Base-by-base conservation (phyloP, 2,113 vertebrate species). In the Xiphophorus couchianus region DNA sequence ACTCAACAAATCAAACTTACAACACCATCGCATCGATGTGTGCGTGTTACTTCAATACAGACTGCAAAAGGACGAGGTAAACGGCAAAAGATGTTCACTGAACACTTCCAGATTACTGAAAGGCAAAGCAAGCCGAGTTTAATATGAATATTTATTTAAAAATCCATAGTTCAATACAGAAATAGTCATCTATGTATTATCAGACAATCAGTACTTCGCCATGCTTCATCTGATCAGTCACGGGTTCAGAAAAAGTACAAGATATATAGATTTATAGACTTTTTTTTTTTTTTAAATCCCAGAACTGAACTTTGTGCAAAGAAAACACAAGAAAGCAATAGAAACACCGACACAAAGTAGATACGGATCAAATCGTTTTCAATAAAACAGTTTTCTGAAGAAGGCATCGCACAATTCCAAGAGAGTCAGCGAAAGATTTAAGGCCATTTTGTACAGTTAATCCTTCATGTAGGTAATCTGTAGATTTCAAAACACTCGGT, bases 381-480 rank as follows among this genome's bases (percentile, higher is more conserved):
- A 94, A 92, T 91, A 89, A 93, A 93, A 89, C 93, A 86, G 88
- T 87, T 90, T 94, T 95, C 86, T 92, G 90, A 96, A 94, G 93
- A 98, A 98, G 97, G 96, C 97, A 96, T 95, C 93, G 93, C 96
- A 97, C 96, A 96, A 96, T 95, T 97, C 91, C 93, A 95, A 95
- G 94, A 96, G 88, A 93, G 95, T 95, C 88, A 93, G 96, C 96
- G 95, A 96, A 95, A 96, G 94, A 96, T 92, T 98, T 99, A 99
- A 99, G 98, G 97, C 97, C 95, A 96, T 98, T 91, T 96, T 96
- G 96, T 98, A 97, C 95, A 96, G 93, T 95, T 88, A 83, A 95
- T 42, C 85, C 89, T 87, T 88, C 81, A 88, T 86, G 88, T 78
- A 78, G 82, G 85, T 69, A 71, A 42, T 83, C 62, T 88, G 88